Percentiles rank a stretch among this genome's conserved stretches.
These are phyloP conservation scores for Trichopria drosophilae DNA, from an alignment of 2,888 invertebrate genomes.

Conservation along the genomic window DNA sequence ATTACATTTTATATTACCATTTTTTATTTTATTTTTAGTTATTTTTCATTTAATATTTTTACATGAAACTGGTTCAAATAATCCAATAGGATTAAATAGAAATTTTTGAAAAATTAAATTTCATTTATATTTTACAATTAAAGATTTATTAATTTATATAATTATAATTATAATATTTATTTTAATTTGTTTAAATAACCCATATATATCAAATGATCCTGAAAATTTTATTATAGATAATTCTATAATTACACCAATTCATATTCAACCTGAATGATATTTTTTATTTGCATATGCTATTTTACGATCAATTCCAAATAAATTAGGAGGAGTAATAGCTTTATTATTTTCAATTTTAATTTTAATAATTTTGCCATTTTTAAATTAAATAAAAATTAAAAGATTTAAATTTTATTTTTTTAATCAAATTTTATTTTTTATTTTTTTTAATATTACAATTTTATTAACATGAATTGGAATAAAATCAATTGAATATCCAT, in stretches of 20 bases:
- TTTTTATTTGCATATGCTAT: no score
- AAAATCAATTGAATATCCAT: no score
- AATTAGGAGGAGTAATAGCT: no score
- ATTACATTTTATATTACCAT: slow-evolving; percentile 74
- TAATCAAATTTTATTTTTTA: no score
- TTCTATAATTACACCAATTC: slow-evolving; percentile 68
- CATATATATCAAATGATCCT: slow-evolving; percentile 68
- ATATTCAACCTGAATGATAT: no score
- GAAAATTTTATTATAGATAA: slow-evolving; percentile 77
- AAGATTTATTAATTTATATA: slow-evolving; percentile 68
- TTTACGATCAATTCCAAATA: no score
- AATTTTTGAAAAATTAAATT: slow-evolving; percentile 72
- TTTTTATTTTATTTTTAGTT: slow-evolving; percentile 66
- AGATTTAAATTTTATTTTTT: no score
- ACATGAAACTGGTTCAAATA: slow-evolving; percentile 71
- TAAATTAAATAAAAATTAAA: no score
- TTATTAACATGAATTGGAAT: no score
- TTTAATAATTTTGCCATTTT: no score
- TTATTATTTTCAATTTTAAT: no score
- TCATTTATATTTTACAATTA: slow-evolving; percentile 68
- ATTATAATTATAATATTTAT: slow-evolving; percentile 62
- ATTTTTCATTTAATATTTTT: slow-evolving; percentile 69
- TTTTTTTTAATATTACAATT: no score
- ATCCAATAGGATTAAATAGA: slow-evolving; percentile 68
- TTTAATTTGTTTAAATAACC: slow-evolving; percentile 61